Evolutionary conservation across 2,888 invertebrate genomes (phyloP).

Genomic region (Blastobasis lacticolella): DNA sequence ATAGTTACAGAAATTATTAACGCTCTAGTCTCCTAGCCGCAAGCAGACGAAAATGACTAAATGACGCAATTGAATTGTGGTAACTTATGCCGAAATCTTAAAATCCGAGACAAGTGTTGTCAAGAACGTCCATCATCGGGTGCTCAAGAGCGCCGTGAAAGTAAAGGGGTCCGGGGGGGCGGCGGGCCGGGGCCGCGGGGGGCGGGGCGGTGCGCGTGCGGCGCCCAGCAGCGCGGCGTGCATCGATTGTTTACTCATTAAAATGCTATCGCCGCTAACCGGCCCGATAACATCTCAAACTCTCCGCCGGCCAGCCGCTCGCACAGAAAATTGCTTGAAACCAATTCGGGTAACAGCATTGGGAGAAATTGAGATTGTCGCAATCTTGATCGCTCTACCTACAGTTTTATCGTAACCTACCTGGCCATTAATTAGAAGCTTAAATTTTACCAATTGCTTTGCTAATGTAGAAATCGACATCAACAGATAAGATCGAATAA

Average conservation of each 20-base stretch:
- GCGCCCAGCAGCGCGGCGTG: slow-evolving; percentile 65
- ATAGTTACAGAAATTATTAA: too few species aligned
- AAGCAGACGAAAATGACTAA: too few species aligned
- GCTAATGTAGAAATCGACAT: too few species aligned
- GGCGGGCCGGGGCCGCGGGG: slow-evolving; percentile 9
- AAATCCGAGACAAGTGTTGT: slow-evolving; percentile 12
- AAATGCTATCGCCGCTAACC: slow-evolving; percentile 66
- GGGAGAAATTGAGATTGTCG: slow-evolving; percentile 7
- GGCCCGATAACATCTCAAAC: slow-evolving; percentile 65
- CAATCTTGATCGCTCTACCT: neutral
- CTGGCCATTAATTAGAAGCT: too few species aligned
- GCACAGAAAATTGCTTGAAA: slow-evolving; percentile 34
- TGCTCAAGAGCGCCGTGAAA: neutral
- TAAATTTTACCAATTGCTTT: too few species aligned
- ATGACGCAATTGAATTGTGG: too few species aligned
- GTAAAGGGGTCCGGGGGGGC: slow-evolving; percentile 24
- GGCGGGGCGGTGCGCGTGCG: slow-evolving; percentile 49
- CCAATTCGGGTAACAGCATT: slow-evolving; percentile 4
- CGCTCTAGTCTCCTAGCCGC: too few species aligned
- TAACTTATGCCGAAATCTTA: too few species aligned
- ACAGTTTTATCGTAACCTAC: too few species aligned
- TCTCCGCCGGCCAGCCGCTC: slow-evolving; percentile 32
- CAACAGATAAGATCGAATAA: too few species aligned
- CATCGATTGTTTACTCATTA: slow-evolving; percentile 75
- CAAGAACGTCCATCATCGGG: slow-evolving; percentile 12